Base-by-base conservation (phyloP, 2,888 invertebrate genomes). In the Conus canariensis region DNA sequence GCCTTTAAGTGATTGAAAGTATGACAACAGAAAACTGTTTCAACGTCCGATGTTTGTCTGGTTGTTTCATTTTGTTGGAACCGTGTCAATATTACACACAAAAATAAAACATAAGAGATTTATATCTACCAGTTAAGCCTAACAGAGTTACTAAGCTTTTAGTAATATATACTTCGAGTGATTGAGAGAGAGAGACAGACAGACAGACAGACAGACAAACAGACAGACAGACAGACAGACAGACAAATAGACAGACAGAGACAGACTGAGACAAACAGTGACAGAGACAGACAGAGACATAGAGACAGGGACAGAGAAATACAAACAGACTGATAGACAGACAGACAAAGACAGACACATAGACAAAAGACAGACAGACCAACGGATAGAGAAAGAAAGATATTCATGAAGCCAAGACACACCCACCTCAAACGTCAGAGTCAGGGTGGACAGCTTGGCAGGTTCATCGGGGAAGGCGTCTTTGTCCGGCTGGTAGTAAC, bases 401-500 rank as follows among this genome's bases (percentile, higher is more conserved):
- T 5, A 82, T 10, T 19, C 10, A 56, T 19, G 56, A 19, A 82
- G 82, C 58, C 56, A 56, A 56, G 19, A 14, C 56, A 58, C 14
- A 86, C 82, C 82, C 90, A 95, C 95, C 93, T 95, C 94, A 64
- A 95, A 92, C 58, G 93, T 91, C 58, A 91, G 92, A 30, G 95
- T 94, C 30, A 96, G 93, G 58, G 92, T 92, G 88, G 95, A 94
- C 87, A 95, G 92, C 45, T 93, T 90, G n/a, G 93, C 92, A 0
- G 94, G 94, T 90, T 95, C 96, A 16, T 94, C 91, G 3, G 95
- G 95, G 90, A 93, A 94, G 70, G 92, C 77, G 12, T 93, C 92
- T 22, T 91, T 88, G 88, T 95, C 95, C 12, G 94, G 94, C 90
- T 95, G 94, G 90, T 95, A 96, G 90, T 94, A 95, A 59, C 92